Base-by-base conservation (phyloP, 2,888 invertebrate species). In the Polydrusus cervinus region DNA sequence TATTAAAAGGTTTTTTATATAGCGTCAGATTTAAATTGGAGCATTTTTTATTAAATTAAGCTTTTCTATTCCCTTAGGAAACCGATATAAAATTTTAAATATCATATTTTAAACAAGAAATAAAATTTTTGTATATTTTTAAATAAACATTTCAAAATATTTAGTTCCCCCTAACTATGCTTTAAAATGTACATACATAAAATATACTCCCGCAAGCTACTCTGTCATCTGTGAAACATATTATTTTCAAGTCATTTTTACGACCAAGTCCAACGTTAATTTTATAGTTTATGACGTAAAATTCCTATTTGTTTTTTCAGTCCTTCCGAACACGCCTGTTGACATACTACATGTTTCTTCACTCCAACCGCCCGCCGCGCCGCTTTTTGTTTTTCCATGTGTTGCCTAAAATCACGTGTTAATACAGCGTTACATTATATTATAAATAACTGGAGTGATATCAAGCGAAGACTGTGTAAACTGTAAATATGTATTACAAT, bases 331-430 rank as follows among this genome's bases (percentile, higher is more conserved):
- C 55, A 55, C 34, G 34, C 14, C 34, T 55, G 55, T 55, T 55
- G 55, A 55, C 55, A 55, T 55, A 55, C 14, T n/a, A 55, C 55
- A 55, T 55, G 55, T 55, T 34, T 34, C 55, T 55, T 55, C 34
- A 55, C 55, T 55, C 51, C 51, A 8, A 14, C 25, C 14, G 34
- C 34, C 25, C 14, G 34, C 34, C 6, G 30, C 10, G 25, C 25
- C 25, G 25, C 1, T 34, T 55, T 55, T 55, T 55, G 2, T 55
- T 55, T 34, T 55, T 34, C 55, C 55, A 55, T 14, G 14, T 55
- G 55, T 55, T 53, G 25, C 25, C n/a, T n/a, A 53, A 25, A 25
- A 25, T 53, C 53, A 53, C 53, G 53, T 53, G 53, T 53, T 25
- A 25, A 25, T 20, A 51, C 18, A 6, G 18, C 18, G 20, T 34